Evolutionary conservation across 2,113 vertebrate species (phyloP).

Genomic region (Patagioenas fasciata): DNA sequence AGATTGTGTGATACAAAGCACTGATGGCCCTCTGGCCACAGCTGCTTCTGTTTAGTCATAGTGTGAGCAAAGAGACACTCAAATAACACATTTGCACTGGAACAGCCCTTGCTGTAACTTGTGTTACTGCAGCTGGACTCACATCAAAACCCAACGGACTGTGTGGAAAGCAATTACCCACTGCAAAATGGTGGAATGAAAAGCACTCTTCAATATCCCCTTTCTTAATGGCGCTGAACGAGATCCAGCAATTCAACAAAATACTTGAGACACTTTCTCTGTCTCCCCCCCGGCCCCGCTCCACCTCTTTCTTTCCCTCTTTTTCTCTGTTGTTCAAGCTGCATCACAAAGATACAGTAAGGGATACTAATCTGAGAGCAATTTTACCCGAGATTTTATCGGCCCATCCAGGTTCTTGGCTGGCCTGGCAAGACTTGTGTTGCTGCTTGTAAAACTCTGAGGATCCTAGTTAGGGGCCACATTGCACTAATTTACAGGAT

Average conservation of each 20-base stretch:
- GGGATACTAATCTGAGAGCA: neutral
- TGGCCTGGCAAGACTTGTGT: constrained; percentile 5
- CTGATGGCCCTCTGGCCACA: constrained; percentile 75
- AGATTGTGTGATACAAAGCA: constrained; percentile 69
- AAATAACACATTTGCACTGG: constrained; percentile 71
- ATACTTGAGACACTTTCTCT: neutral
- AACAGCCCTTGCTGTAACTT: constrained; percentile 67
- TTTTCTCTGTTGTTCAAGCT: neutral
- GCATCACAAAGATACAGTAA: neutral
- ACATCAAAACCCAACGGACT: constrained; percentile 70
- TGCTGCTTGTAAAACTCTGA: constrained; percentile 43
- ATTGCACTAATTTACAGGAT: constrained; percentile 37
- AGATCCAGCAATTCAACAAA: constrained; percentile 51
- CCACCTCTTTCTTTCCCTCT: neutral
- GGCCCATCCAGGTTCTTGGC: neutral
- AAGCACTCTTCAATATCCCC: constrained; percentile 54
- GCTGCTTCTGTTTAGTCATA: constrained; percentile 83
- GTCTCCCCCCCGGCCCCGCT: neutral
- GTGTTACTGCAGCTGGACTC: constrained; percentile 72
- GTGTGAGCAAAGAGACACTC: constrained; percentile 70
- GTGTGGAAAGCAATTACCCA: constrained; percentile 69
- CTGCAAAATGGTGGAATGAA: constrained; percentile 72
- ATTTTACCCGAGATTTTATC: neutral
- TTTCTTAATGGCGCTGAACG: constrained; percentile 58
- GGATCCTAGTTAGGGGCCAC: constrained; percentile 20